phyloP scores from a whole-genome alignment of 2,113 vertebrate genomes.

The Indicator indicator region DNA sequence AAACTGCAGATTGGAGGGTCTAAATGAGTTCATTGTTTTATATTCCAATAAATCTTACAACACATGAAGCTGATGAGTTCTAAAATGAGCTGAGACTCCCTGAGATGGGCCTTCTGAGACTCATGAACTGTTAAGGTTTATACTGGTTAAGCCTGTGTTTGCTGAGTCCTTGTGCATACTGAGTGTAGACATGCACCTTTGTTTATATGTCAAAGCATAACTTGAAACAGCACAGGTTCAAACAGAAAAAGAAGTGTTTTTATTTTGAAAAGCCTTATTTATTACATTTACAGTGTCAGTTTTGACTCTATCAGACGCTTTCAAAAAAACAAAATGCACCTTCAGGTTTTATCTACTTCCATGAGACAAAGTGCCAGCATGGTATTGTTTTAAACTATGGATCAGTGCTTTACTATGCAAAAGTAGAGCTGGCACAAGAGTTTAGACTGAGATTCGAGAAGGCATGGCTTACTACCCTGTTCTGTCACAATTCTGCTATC shows the following conservation, averaged over 20 bases:
- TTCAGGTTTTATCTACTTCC: neutral
- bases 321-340: neutral
- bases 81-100: slow-evolving; percentile 68
- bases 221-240: neutral
- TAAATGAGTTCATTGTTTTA: slow-evolving; percentile 75
- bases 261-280: neutral
- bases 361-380: neutral
- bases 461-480: neutral
- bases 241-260: neutral
- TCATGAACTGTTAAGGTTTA: slow-evolving; percentile 40
- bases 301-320: neutral
- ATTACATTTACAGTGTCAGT: neutral
- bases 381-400: neutral
- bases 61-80: slow-evolving; percentile 70
- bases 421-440: neutral
- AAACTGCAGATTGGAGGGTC: slow-evolving; percentile 57
- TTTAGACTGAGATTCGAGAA: neutral
- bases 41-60: slow-evolving; percentile 71
- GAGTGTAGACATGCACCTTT: neutral
- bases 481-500: neutral
- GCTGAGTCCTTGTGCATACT: neutral
- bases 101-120: slow-evolving; percentile 60
- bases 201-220: neutral
- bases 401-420: neutral
- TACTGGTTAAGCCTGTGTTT: slow-evolving; percentile 42